Percentiles rank a stretch among this genome's conserved stretches.
phyloP scores from a whole-genome alignment of 2,113 vertebrate species.

The Stegostoma tigrinum region DNA sequence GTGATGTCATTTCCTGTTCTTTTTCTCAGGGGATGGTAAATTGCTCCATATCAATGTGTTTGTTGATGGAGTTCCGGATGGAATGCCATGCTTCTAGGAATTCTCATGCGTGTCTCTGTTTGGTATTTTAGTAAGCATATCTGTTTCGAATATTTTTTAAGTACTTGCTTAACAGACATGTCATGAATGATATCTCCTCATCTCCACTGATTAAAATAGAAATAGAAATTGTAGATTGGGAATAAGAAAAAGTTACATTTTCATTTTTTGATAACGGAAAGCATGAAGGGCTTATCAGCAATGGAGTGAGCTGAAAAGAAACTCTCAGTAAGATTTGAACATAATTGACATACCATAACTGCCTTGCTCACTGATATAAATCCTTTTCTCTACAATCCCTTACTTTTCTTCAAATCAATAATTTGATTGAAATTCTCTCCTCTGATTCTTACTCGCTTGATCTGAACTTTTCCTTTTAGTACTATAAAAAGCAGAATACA shows the following conservation, averaged over 20 bases:
- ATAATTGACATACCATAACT: not conserved
- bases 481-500: not conserved
- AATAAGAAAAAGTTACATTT: not conserved
- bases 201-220: not conserved
- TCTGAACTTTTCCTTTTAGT: not conserved
- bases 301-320: not conserved
- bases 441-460: not conserved
- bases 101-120: too few relatives aligned
- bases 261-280: not conserved
- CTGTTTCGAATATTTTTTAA: not conserved
- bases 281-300: not conserved
- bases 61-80: too few relatives aligned
- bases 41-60: too few relatives aligned
- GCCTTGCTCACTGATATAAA: not conserved
- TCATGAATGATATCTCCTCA: not conserved
- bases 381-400: not conserved
- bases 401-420: not conserved
- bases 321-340: not conserved
- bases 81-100: too few relatives aligned
- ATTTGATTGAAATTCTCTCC: not conserved
- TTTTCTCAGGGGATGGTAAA: too few relatives aligned
- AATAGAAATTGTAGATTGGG: slow-evolving; percentile 11
- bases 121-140: slow-evolving; percentile 3
- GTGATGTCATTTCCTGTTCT: too few relatives aligned
- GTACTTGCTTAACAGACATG: not conserved